Percentiles rank a stretch among this genome's conserved stretches.
phyloP scores from a whole-genome alignment of 2,113 vertebrate genomes.

The Stomatorhinus ivindoensis region DNA sequence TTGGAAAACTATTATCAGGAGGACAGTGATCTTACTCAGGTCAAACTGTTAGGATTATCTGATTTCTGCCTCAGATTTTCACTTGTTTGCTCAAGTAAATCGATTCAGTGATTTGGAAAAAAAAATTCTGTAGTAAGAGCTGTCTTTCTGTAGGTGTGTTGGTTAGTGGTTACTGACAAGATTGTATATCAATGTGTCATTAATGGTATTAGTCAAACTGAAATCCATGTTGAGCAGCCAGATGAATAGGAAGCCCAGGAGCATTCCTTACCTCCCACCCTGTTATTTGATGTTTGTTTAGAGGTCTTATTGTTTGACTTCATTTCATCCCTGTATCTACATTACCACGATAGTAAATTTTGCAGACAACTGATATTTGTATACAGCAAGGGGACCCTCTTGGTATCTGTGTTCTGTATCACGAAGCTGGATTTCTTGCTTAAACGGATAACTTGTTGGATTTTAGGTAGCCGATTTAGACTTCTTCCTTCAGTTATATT shows the following conservation, averaged over 20 bases:
- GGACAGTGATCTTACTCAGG: not conserved
- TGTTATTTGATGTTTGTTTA: not conserved
- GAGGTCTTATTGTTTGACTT: not conserved
- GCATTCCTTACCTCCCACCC: not conserved
- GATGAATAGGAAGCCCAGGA: not conserved
- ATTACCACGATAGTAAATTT: not conserved
- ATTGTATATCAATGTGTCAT: not conserved
- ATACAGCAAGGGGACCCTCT: not conserved
- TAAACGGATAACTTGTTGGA: not conserved
- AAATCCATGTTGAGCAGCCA: not conserved
- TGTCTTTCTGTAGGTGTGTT: not conserved
- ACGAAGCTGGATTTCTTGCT: not conserved
- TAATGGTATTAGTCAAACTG: not conserved
- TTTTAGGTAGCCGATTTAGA: not conserved
- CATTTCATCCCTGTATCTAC: not conserved
- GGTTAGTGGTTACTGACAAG: not conserved
- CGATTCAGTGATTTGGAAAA: not conserved
- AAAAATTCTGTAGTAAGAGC: not conserved
- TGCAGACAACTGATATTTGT: not conserved
- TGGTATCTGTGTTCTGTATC: not conserved
- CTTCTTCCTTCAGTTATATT: not conserved
- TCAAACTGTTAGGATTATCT: not conserved
- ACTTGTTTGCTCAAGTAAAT: not conserved
- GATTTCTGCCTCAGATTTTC: not conserved
- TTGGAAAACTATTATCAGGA: constrained; percentile 27